These are phyloP conservation scores for Trissoscelio sp. DNA, from an alignment of 2,888 invertebrate species.

Conservation along the genomic window DNA sequence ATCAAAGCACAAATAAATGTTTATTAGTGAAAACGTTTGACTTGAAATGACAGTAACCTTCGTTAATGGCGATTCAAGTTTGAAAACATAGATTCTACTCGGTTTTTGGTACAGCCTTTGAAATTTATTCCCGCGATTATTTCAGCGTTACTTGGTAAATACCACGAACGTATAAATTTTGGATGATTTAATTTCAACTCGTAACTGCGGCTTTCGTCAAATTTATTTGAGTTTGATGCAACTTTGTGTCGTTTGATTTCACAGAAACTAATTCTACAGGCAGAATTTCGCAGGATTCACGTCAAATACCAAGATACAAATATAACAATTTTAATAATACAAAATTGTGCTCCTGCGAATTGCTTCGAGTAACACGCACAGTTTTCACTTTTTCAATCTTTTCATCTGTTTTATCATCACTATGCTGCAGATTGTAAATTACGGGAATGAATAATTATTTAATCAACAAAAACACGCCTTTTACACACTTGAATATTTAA, in stretches of 20 bases:
- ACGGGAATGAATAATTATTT: too few relatives aligned
- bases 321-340: conserved; percentile 44
- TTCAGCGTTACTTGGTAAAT: conserved; percentile 48
- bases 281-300: conserved; percentile 41
- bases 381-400: neutral
- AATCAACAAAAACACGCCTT: too few relatives aligned
- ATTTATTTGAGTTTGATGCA: conserved; percentile 62
- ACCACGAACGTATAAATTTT: conserved; percentile 50
- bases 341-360: conserved; percentile 16
- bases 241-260: conserved; percentile 61
- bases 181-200: conserved; percentile 59
- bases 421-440: too few relatives aligned
- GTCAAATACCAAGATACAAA: conserved; percentile 44
- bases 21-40: too few relatives aligned
- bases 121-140: conserved; percentile 54
- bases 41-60: too few relatives aligned
- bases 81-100: neutral
- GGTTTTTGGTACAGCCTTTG: conserved; percentile 27
- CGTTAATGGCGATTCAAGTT: conserved; percentile 8
- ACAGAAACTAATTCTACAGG: conserved; percentile 47
- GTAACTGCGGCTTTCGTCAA: conserved; percentile 51
- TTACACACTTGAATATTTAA: too few relatives aligned
- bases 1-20: too few relatives aligned
- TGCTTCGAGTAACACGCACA: neutral
- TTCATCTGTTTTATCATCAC: too few relatives aligned